These are phyloP conservation scores for Vanessa cardui DNA, from an alignment of 2,888 invertebrate genomes.

Conservation along the genomic window DNA sequence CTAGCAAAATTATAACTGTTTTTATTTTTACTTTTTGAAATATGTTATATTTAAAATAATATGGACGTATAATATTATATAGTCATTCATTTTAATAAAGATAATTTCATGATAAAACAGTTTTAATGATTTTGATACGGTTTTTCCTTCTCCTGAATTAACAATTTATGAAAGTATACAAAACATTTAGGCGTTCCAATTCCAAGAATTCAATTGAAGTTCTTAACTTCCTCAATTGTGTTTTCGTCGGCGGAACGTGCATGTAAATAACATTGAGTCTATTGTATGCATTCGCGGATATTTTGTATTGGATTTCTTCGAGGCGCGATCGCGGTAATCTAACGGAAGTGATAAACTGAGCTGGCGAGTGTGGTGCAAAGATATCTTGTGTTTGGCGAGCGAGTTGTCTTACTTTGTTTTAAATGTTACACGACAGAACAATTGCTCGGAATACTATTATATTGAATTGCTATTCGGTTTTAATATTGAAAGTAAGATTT, in stretches of 20 bases:
- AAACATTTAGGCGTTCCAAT: constrained; percentile 7
- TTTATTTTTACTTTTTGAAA: too few species aligned
- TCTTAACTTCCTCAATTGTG: constrained; percentile 27
- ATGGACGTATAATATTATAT: too few species aligned
- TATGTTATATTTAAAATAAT: too few species aligned
- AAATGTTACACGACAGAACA: neutral
- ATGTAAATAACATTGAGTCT: constrained; percentile 34
- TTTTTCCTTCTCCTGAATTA: too few species aligned
- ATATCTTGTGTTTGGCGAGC: constrained; percentile 25
- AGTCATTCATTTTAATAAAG: too few species aligned
- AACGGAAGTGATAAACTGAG: constrained; percentile 59
- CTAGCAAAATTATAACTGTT: too few species aligned
- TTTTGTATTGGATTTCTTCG: constrained; percentile 50
- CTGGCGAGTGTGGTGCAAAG: constrained; percentile 33
- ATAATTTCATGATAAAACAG: too few species aligned
- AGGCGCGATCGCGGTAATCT: constrained; percentile 54
- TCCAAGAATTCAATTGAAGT: constrained; percentile 19
- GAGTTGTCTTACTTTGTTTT: neutral
- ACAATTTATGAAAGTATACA: too few species aligned
- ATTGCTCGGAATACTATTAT: neutral
- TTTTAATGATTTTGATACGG: too few species aligned
- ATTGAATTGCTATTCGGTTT: neutral
- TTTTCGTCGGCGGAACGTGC: constrained; percentile 32
- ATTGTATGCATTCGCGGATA: constrained; percentile 44
- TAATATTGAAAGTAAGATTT: too few species aligned